Evolutionary conservation across 2,797 vertebrate species (phyloP), one percentile per base, ranked within the genome.

Genomic region (Enteromius anoplus): DNA sequence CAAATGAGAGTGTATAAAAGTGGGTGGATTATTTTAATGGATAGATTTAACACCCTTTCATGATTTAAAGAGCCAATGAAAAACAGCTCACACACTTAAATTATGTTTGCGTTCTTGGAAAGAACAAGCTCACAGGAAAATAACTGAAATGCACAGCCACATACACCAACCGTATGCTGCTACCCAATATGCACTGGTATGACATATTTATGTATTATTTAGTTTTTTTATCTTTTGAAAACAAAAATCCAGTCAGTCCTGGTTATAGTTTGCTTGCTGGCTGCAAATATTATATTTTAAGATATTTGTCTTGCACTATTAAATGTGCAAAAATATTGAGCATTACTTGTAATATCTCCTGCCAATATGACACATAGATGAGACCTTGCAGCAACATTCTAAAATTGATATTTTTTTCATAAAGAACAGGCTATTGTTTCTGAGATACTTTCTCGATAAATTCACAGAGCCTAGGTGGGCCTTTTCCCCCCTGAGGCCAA

Each of bases 1-100:
- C 51, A 85, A 88, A 86, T 84, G 32, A 81, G 64, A 65, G 65
- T 62, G 68, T 78, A 53, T 85, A 86, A 88, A 87, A 88, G 84
- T 64, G 71, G 66, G 79, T 86, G 83, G 77, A 83, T 86, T 68
- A 62, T 68, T 86, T 86, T 84, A 82, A 82, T 84, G 71, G 71
- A 51, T 12, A 62, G 42, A 42, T 85, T 86, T 85, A 83, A 86
- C 80, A 85, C 80, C 68, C 65, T 55, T 55, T 81, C 49, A 77
- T 78, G 64, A 84, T 69, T 84, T 84, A 86, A 84, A 82, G 42
- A 66, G 66, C 65, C 47, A 75, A 77, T 23, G 17, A 81, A 85
- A 70, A 11, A 45, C 14, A 47, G 45, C 32, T 55, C 51, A 51
- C 40, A 19, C 62, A 10, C 23, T 47, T 21, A 37, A 64, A 69